phyloP scores from a whole-genome alignment of 1,140 invertebrate species.

The Philopotamus ludificatus region DNA sequence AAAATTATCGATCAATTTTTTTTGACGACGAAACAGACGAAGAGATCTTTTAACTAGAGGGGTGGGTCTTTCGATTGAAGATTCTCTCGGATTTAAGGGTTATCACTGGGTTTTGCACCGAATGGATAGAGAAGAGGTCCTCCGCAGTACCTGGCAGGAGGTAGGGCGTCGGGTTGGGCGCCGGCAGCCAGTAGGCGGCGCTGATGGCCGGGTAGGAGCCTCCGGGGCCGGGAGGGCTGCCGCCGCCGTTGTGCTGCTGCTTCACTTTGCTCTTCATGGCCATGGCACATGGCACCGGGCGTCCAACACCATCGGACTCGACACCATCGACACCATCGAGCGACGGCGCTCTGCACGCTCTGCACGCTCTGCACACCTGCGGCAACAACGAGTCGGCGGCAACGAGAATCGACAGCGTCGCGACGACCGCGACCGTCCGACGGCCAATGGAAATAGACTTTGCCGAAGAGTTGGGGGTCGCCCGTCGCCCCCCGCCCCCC shows the following conservation, averaged over 20 bases:
- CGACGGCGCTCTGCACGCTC: conserved; percentile 24
- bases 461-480: neutral
- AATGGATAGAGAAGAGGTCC: too few relatives aligned
- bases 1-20: too few relatives aligned
- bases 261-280: conserved; percentile 46
- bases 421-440: conserved; percentile 13
- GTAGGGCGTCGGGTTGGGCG: conserved; percentile 71
- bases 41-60: too few relatives aligned
- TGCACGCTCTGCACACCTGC: neutral
- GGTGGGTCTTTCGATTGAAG: too few relatives aligned
- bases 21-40: too few relatives aligned
- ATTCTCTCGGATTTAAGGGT: too few relatives aligned
- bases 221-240: conserved; percentile 42
- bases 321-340: conserved; percentile 42
- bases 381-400: neutral
- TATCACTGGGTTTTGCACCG: too few relatives aligned
- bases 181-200: conserved; percentile 76
- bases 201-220: conserved; percentile 71
- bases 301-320: conserved; percentile 17
- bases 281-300: conserved; percentile 33
- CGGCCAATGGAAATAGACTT: conserved; percentile 35
- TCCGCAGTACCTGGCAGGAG: conserved; percentile 75
- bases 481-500: neutral
- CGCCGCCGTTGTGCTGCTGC: conserved; percentile 49
- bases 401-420: neutral